Evolutionary conservation across 1,140 invertebrate genomes (phyloP).

Genomic region (Bombus difficillimus): DNA sequence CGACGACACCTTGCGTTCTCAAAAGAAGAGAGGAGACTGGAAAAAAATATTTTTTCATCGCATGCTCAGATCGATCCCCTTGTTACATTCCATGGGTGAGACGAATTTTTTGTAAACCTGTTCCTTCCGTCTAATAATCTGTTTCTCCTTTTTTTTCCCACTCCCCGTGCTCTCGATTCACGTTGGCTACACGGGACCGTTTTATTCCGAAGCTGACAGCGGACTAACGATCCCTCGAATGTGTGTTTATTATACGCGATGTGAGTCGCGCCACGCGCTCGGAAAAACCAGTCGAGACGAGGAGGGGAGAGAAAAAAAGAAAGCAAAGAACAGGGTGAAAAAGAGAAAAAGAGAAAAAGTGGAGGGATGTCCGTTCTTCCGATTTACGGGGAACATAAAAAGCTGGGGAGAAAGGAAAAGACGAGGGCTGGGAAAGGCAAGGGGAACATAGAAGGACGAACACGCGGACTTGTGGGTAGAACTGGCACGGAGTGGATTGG

Average conservation of each 20-base stretch:
- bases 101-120: conserved; percentile 52
- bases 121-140: conserved; percentile 35
- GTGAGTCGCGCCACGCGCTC: conserved; percentile 68
- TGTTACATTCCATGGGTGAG: neutral
- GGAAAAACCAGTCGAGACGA: conserved; percentile 60
- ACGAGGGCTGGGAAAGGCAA: conserved; percentile 58
- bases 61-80: neutral
- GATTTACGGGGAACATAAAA: conserved; percentile 51
- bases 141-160: conserved; percentile 6
- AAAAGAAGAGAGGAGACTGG: neutral
- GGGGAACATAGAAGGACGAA: conserved; percentile 54
- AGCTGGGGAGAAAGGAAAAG: conserved; percentile 48
- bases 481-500: conserved; percentile 58
- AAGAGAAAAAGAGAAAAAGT: neutral
- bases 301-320: conserved; percentile 1
- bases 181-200: conserved; percentile 1
- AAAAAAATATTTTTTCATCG: neutral
- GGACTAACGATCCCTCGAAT: conserved; percentile 60
- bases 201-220: conserved; percentile 47
- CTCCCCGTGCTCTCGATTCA: neutral
- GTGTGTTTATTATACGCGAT: conserved; percentile 68
- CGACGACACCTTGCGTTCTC: neutral
- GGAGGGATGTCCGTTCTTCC: conserved; percentile 26
- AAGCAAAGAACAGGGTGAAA: neutral
- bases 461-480: conserved; percentile 64